A percentile compares a stretch with the other conserved stretches of the same genome.
Evolutionary conservation across 2,113 vertebrate genomes (phyloP).

Genomic region (Corynorhinus townsendii): DNA sequence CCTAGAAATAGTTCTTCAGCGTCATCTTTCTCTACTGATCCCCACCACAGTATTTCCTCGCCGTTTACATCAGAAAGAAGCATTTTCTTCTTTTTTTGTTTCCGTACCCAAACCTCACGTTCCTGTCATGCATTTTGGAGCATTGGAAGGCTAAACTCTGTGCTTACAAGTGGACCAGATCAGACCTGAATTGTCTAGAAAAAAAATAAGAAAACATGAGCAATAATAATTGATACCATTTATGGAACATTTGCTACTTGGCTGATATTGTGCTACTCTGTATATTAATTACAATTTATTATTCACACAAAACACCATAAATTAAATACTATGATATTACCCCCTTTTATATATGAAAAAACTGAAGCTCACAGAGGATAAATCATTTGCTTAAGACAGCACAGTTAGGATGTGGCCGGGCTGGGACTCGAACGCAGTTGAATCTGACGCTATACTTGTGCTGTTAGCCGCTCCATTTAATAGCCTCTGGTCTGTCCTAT

Average conservation of each 20-base stretch:
- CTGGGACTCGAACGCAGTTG: neutral
- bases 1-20: neutral
- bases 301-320: neutral
- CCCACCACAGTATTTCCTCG: neutral
- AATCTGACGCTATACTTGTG: neutral
- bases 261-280: neutral
- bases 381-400: neutral
- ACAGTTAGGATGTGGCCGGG: neutral
- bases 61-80: neutral
- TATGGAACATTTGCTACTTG: neutral
- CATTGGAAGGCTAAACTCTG: neutral
- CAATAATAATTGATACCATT: neutral
- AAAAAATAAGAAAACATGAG: neutral
- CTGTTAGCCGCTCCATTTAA: neutral
- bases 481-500: neutral
- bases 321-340: neutral
- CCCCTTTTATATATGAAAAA: neutral
- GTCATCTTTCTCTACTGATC: neutral
- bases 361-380: neutral
- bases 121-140: neutral
- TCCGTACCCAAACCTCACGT: neutral
- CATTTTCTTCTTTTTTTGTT: neutral
- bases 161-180: conserved; percentile 21
- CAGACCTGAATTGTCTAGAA: neutral
- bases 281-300: neutral